phyloP scores from a whole-genome alignment of 2,113 vertebrate genomes.

The Xyliphius kryptos region DNA sequence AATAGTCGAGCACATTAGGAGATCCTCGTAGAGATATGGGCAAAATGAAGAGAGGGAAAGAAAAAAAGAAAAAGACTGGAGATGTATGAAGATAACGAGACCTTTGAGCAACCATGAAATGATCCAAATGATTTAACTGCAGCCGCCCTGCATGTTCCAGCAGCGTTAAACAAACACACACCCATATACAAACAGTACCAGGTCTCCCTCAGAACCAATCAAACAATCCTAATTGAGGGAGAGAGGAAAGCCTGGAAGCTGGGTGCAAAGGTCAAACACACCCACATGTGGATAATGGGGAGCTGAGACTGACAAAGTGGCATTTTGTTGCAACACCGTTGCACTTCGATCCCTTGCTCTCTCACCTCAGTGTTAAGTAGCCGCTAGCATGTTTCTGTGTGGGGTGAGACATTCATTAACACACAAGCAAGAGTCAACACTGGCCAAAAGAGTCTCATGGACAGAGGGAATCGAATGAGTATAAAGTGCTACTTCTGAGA shows the following conservation, averaged over 20 bases:
- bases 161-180: constrained; percentile 23
- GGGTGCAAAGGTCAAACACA: constrained; percentile 41
- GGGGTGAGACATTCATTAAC: no score
- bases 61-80: background rate
- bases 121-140: constrained; percentile 14
- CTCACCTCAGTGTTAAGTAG: no score
- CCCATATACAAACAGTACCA: constrained; percentile 21
- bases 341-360: no score
- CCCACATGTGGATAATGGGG: constrained; percentile 41
- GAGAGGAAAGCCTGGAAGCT: constrained; percentile 33
- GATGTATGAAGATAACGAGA: background rate
- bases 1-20: no score
- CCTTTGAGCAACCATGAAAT: constrained; percentile 20
- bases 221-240: background rate
- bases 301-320: constrained; percentile 14
- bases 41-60: background rate
- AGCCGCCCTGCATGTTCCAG: constrained; percentile 11
- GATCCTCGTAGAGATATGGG: no score
- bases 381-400: no score
- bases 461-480: no score
- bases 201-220: constrained; percentile 4
- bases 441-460: no score
- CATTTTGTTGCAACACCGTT: no score
- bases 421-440: no score
- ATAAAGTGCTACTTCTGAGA: no score